phyloP scores from a whole-genome alignment of 2,113 vertebrate genomes.

The Butastur rufipennis region DNA sequence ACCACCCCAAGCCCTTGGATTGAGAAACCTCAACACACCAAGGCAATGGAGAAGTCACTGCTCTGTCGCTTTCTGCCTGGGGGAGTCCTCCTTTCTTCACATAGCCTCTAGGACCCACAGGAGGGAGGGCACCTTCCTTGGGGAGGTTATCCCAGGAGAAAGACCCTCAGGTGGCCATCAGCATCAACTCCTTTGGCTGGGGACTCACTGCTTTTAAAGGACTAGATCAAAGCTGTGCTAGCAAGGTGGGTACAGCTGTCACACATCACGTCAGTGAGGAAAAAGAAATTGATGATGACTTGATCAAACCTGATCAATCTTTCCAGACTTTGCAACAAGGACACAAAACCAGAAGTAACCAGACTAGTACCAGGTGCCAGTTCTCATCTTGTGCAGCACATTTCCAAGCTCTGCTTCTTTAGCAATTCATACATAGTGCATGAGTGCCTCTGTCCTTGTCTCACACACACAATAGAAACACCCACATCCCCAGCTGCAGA shows the following conservation, averaged over 20 bases:
- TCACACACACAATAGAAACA: neutral
- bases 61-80: neutral
- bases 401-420: neutral
- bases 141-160: neutral
- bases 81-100: neutral
- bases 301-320: neutral
- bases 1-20: slow-evolving; percentile 32
- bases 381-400: neutral
- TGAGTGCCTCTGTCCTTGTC: neutral
- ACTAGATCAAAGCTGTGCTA: neutral
- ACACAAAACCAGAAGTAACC: neutral
- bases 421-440: neutral
- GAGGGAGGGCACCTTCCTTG: neutral
- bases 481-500: neutral
- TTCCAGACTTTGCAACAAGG: neutral
- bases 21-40: slow-evolving; percentile 24
- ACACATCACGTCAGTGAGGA: neutral
- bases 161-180: neutral
- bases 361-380: neutral
- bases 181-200: neutral
- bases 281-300: neutral
- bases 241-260: neutral
- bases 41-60: neutral
- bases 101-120: neutral
- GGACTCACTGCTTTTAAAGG: neutral